Evolutionary conservation across 2,888 invertebrate species (phyloP), one percentile per base, ranked within the genome.

Genomic region (Meiosimyza platycephala): DNA sequence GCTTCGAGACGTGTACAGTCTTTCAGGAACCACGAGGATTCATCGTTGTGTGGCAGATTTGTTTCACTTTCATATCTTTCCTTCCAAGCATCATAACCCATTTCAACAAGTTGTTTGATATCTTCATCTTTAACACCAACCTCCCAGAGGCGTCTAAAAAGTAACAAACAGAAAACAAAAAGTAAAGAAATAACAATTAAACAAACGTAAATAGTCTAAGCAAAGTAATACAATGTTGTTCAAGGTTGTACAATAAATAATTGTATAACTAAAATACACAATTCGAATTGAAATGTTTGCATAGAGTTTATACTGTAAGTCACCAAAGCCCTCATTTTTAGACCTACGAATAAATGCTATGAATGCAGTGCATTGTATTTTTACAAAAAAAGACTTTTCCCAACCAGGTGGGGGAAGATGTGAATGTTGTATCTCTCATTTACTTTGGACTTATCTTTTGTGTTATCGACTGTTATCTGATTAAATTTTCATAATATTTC

Each of bases 1-100:
- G 98, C 97, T 78, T 92, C 91, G 1, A 90, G 89, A 6, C 98
- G 91, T 2, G 94, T 92, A 81, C 94, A 94, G 77, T 94, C 91
- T 70, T 91, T 90, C 68, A 93, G 89, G 76, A 93, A 90, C 96
- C 96, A 97, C n/a, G 92, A 91, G 15, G 89, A 89, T 78, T 93
- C 92, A 78, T 93, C 92, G 78, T 92, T 90, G 83, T 94, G 94
- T 50, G 92, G 90, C 72, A 91, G 86, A 77, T 91, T 91, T 16
- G 89, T 87, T 79, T 91, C 90, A 71, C 87, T 86, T 78, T 90
- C 90, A 68, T 87, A 88, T 73, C 82, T 83, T 60, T 86, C 83
- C 74, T 83, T 80, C 88, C 88, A 87, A 52, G 85, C 83, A 15
- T 84, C 85, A 71, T 84, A 86, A 28, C 88, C 91, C 83, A 91